Evolutionary conservation across 1,140 invertebrate genomes (phyloP).

Genomic region (Phymastichus coffea): DNA sequence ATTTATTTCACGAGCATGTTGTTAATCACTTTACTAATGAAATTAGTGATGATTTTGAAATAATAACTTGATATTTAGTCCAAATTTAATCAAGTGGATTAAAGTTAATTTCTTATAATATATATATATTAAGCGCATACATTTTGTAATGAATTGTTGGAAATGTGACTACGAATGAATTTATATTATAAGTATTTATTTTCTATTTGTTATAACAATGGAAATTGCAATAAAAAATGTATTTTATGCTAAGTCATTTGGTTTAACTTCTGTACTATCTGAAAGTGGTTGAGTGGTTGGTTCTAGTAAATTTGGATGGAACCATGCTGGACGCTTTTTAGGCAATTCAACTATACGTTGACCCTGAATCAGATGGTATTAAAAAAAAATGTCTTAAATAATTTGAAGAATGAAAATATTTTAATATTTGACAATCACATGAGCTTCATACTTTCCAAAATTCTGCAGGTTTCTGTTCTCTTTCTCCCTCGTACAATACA

Average conservation of each 20-base stretch:
- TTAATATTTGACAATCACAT: no score
- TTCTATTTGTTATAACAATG: conserved; percentile 11
- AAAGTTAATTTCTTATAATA: no score
- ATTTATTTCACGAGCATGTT: conserved; percentile 55
- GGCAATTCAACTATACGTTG: conserved; percentile 74
- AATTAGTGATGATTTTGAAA: conserved; percentile 36
- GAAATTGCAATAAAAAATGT: neutral
- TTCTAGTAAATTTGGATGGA: conserved; percentile 77
- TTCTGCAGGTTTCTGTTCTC: conserved; percentile 54
- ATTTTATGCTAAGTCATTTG: conserved; percentile 67
- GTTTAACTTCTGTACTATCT: conserved; percentile 69
- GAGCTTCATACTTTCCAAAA: conserved; percentile 59
- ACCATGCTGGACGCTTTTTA: conserved; percentile 75
- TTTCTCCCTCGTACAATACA: conserved; percentile 81
- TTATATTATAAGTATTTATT: neutral
- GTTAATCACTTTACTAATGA: conserved; percentile 53
- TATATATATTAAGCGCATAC: no score
- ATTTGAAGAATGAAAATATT: conserved; percentile 2
- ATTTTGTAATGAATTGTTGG: no score
- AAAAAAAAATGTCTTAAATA: conserved; percentile 22
- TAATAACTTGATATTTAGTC: conserved; percentile 27
- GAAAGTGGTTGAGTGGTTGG: conserved; percentile 69
- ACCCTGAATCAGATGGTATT: conserved; percentile 46
- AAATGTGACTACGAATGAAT: no score
- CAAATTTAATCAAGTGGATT: no score